Evolutionary conservation across 2,888 invertebrate genomes (phyloP).

Genomic region (Eledone cirrhosa): DNA sequence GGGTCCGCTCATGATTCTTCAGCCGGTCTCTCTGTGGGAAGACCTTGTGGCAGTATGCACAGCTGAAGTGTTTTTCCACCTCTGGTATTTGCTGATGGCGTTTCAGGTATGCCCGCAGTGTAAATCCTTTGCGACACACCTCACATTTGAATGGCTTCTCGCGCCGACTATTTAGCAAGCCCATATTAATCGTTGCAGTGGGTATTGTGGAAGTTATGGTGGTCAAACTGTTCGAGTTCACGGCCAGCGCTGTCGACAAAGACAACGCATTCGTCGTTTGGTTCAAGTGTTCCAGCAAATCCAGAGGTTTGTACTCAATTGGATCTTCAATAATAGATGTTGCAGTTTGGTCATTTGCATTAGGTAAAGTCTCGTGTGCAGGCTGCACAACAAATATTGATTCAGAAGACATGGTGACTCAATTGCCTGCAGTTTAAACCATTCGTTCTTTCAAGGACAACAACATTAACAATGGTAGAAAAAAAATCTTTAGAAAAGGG

Average conservation of each 20-base stretch:
- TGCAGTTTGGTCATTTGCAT: not conserved
- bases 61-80: conserved; percentile 19
- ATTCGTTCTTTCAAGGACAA: not conserved
- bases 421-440: not conserved
- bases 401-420: conserved; percentile 7
- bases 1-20: conserved; percentile 22
- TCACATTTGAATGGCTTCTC: conserved; percentile 20
- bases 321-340: not conserved
- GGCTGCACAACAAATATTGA: conserved; percentile 1
- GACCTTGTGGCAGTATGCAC: conserved; percentile 20
- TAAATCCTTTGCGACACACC: conserved; percentile 19
- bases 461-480: conserved; percentile 7
- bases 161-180: conserved; percentile 1
- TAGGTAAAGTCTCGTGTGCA: not conserved
- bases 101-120: conserved; percentile 19
- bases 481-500: not conserved
- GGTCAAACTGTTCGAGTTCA: not conserved
- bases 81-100: conserved; percentile 23
- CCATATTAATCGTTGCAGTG: not conserved
- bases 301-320: conserved; percentile 15
- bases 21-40: conserved; percentile 24
- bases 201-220: not conserved
- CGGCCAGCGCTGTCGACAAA: not conserved
- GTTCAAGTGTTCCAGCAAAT: conserved; percentile 11
- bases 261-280: not conserved